These are phyloP conservation scores for Apis cerana DNA, from an alignment of 1,140 invertebrate species.

Conservation along the genomic window DNA sequence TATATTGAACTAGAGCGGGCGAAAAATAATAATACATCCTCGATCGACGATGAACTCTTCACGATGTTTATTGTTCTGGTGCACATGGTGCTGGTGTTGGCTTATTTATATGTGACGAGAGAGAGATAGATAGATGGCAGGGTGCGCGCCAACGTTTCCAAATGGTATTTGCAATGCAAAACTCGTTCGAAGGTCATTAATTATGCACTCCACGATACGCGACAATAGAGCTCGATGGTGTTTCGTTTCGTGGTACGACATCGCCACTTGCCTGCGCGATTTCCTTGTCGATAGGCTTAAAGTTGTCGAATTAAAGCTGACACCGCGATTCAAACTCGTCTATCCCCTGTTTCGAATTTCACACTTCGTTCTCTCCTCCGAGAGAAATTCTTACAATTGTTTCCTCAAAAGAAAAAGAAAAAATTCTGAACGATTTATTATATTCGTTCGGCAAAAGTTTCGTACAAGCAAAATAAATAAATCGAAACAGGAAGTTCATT, in stretches of 20 bases:
- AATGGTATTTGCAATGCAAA: conserved; percentile 71
- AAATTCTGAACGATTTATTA: no score
- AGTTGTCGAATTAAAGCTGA: conserved; percentile 21
- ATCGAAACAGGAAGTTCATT: no score
- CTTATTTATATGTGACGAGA: conserved; percentile 41
- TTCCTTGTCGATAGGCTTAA: conserved; percentile 31
- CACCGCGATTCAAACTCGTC: background rate
- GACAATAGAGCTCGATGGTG: conserved; percentile 62
- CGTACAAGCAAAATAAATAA: no score
- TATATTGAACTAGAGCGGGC: background rate
- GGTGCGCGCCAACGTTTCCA: conserved; percentile 35
- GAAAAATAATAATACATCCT: background rate
- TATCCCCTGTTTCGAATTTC: background rate
- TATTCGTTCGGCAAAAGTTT: no score
- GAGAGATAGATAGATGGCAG: conserved; percentile 2
- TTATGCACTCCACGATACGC: conserved; percentile 68
- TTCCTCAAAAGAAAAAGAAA: no score
- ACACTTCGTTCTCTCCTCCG: background rate
- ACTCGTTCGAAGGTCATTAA: conserved; percentile 67
- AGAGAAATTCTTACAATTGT: background rate
- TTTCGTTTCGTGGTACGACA: conserved; percentile 47
- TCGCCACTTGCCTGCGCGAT: background rate
- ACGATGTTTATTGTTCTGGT: conserved; percentile 32
- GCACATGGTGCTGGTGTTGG: conserved; percentile 16
- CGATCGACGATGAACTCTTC: conserved; percentile 44